Percentiles rank a stretch among this genome's conserved stretches.
phyloP scores from a whole-genome alignment of 2,888 invertebrate genomes.

The Lasioglossum zephyrum region DNA sequence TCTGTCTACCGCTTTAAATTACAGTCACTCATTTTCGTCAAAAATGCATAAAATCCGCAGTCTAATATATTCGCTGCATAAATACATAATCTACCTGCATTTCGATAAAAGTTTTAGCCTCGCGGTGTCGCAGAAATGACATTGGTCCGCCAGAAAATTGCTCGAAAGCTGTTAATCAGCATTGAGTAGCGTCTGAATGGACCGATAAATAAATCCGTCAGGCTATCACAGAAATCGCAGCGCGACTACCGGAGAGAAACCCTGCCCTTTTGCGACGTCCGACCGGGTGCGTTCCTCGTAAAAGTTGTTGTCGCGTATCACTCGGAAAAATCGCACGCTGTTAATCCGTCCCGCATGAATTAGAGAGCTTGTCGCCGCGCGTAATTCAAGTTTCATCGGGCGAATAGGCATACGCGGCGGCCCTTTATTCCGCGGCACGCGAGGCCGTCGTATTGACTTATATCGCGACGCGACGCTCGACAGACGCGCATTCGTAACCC shows the following conservation, averaged over 20 bases:
- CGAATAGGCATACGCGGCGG: conserved; percentile 9
- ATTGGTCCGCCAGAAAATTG: neutral
- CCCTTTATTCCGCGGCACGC: conserved; percentile 58
- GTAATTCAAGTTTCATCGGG: conserved; percentile 47
- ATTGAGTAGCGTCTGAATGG: conserved; percentile 29
- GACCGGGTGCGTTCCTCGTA: conserved; percentile 5
- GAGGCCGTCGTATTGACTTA: conserved; percentile 79
- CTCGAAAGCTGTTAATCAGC: conserved; percentile 16
- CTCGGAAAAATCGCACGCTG: conserved; percentile 34
- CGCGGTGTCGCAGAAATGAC: neutral
- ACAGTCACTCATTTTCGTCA: too few species aligned
- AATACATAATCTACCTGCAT: neutral
- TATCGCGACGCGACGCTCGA: conserved; percentile 75
- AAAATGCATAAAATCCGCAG: too few species aligned
- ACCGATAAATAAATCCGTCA: conserved; percentile 48
- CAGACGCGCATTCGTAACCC: conserved; percentile 78
- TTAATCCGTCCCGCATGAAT: conserved; percentile 60
- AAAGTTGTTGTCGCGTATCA: conserved; percentile 35
- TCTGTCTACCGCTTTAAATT: too few species aligned
- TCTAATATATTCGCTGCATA: neutral
- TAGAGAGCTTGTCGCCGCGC: conserved; percentile 57
- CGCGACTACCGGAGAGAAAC: neutral
- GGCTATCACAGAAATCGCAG: conserved; percentile 8
- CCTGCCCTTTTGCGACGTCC: conserved; percentile 39
- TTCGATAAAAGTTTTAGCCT: neutral